phyloP scores from a whole-genome alignment of 2,113 vertebrate species.

The Neomonachus schauinslandi region DNA sequence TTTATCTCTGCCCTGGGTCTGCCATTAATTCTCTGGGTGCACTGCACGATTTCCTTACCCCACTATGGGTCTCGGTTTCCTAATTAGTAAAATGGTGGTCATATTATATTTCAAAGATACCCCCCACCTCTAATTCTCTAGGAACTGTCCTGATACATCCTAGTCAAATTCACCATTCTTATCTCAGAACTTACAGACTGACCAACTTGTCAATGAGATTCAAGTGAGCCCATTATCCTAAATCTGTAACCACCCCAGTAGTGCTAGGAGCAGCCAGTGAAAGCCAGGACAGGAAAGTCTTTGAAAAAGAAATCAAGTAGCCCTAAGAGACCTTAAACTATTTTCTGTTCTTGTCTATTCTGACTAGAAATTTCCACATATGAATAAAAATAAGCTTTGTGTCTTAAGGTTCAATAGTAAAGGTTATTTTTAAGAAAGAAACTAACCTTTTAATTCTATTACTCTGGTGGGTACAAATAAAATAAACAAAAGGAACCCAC shows the following conservation, averaged over 20 bases:
- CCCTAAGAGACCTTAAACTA: neutral
- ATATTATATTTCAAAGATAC: neutral
- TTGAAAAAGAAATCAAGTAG: conserved; percentile 38
- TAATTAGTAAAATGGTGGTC: neutral
- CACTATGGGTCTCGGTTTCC: neutral
- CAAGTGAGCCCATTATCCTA: neutral
- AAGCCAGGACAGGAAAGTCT: neutral
- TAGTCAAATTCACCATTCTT: neutral
- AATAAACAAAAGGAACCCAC: neutral
- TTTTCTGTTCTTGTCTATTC: neutral
- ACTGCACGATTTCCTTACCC: neutral
- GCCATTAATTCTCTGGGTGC: neutral
- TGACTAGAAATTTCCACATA: neutral
- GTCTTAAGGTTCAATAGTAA: neutral
- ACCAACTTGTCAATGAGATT: neutral
- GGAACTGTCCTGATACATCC: neutral
- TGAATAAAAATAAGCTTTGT: conserved; percentile 9
- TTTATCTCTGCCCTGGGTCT: neutral
- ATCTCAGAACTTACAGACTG: neutral
- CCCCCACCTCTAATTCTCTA: neutral
- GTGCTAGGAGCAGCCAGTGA: neutral
- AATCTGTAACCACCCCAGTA: neutral
- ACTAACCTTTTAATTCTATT: neutral
- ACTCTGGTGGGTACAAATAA: neutral
- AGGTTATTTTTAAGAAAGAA: neutral